Conservation (phyloP, 2,888 invertebrate genomes). For the Ochropleura plecta region DNA sequence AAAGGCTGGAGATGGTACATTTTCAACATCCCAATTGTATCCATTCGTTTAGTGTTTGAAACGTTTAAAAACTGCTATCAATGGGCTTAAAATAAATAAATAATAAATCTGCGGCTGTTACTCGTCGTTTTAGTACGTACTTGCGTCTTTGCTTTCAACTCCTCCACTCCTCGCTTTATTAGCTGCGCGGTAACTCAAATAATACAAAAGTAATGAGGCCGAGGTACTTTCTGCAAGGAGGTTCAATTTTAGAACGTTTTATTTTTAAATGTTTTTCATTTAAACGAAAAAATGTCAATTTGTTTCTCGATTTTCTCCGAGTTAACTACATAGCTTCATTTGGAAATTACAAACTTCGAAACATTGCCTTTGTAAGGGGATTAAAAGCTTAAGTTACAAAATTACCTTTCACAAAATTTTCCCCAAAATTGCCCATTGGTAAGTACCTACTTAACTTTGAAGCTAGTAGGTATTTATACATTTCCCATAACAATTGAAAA, state of each 20-base stretch:
- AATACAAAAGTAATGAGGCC: constrained; percentile 50
- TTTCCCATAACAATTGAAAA: constrained; percentile 14
- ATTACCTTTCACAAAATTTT: constrained; percentile 72
- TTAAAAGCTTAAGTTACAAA: constrained; percentile 74
- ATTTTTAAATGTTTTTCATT: constrained; percentile 30
- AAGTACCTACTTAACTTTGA: constrained; percentile 32
- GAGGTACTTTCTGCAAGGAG: constrained; percentile 29
- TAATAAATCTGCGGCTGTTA: constrained; percentile 42
- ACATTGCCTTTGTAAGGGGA: constrained; percentile 71
- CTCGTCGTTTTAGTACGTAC: constrained; percentile 46
- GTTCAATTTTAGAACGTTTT: constrained; percentile 22
- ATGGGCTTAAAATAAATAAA: constrained; percentile 24
- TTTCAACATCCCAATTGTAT: constrained; percentile 32
- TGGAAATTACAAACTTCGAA: constrained; percentile 71
- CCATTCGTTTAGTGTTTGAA: constrained; percentile 27
- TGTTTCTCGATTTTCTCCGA: constrained; percentile 40
- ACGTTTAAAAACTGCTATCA: constrained; percentile 30
- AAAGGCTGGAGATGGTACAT: constrained; percentile 40
- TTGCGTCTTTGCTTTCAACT: constrained; percentile 49
- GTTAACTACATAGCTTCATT: constrained; percentile 67
- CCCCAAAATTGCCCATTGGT: constrained; percentile 61
- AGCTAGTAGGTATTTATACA: constrained; percentile 19
- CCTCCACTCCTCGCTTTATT: constrained; percentile 33
- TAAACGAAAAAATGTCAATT: constrained; percentile 26
- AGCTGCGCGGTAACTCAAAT: constrained; percentile 50